Evolutionary conservation across 2,113 vertebrate species (phyloP), one percentile per base, ranked within the genome.

Genomic region (Paralichthys olivaceus): DNA sequence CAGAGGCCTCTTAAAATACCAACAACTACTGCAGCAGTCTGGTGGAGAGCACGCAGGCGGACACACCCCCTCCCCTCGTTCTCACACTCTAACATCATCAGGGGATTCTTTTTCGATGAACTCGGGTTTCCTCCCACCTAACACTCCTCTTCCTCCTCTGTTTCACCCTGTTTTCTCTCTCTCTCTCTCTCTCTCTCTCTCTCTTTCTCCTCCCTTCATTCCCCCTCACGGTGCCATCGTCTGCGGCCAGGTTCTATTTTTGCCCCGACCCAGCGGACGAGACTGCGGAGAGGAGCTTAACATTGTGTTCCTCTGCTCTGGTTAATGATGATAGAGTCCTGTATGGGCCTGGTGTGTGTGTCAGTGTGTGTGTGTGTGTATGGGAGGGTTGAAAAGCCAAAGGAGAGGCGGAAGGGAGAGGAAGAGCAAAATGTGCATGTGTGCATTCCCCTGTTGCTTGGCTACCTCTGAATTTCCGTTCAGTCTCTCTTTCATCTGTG

Each of bases 1-100:
- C 84, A 80, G 68, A 77, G 83, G 78, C 89, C 86, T 78, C 88
- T 94, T 93, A 93, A 94, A 94, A 93, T 93, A 92, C 92, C 81
- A 90, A 84, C 89, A 87, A 89, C 86, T 88, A 87, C 87, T 80
- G 89, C 84, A 88, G 79, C 80, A 89, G 91, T 93, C 89, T 92
- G 86, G 87, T 75, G 81, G 84, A 75, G 51, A 84, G 87, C 73
- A 80, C 53, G 49, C 71, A 63, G 81, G 32, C 32, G 7, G 53
- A 66, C 78, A 84, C 58, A 49, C 22, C 69, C 78, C 79, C 25
- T 8, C 28, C 58, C 58, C 58, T 8, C 28, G 6, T 14, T 6
- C 26, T 25, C 84, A 68, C 83, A 69, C 76, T 63, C 81, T 65
- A 71, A 84, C 76, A 83, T 83, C 76, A 69, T 72, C 72, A 6